phyloP scores from a whole-genome alignment of 2,797 vertebrate species.

The Okamejei kenojei region DNA sequence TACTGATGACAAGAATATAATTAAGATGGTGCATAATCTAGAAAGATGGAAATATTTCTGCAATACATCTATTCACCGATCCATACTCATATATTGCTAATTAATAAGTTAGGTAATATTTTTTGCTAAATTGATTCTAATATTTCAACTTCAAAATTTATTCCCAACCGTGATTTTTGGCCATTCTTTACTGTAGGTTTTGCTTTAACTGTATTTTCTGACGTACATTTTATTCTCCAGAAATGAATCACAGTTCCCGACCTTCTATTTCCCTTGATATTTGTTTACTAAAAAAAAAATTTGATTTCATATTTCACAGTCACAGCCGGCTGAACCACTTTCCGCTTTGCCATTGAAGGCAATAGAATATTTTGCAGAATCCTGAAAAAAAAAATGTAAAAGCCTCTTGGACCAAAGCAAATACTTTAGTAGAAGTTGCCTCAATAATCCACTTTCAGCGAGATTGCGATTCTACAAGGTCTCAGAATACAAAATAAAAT shows the following conservation, averaged over 20 bases:
- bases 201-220: background rate
- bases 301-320: constrained; percentile 1
- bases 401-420: background rate
- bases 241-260: background rate
- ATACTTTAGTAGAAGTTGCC: background rate
- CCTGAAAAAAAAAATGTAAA: background rate
- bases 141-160: background rate
- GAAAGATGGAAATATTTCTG: background rate
- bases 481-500: background rate
- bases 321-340: background rate
- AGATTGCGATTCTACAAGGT: background rate
- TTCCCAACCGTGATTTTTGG: background rate
- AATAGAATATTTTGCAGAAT: background rate
- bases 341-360: background rate
- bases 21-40: background rate
- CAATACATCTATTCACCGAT: background rate
- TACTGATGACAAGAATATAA: background rate
- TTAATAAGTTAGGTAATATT: background rate
- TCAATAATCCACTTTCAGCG: background rate
- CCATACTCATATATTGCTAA: background rate
- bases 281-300: background rate
- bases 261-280: background rate
- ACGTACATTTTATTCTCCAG: background rate
- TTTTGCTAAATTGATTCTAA: background rate
- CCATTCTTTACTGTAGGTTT: background rate